Conservation (phyloP, 2,888 invertebrate genomes). For the Scrobipalpa atriplicella region DNA sequence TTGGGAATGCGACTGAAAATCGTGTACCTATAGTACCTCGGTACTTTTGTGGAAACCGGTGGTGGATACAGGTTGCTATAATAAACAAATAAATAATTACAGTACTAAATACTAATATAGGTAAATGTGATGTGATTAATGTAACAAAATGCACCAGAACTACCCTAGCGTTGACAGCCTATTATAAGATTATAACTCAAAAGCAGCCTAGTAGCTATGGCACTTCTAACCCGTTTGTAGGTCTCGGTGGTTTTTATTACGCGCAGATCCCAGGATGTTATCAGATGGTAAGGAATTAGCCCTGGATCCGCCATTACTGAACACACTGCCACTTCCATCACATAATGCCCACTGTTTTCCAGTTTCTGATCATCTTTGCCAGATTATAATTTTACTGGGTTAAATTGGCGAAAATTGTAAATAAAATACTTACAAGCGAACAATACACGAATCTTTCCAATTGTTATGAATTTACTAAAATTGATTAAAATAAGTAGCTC, state of each 20-base stretch:
- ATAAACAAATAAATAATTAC: too few relatives aligned
- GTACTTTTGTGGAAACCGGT: not conserved
- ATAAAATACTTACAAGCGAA: too few relatives aligned
- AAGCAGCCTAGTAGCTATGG: not conserved
- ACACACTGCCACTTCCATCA: slow-evolving; percentile 35
- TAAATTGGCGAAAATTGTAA: too few relatives aligned
- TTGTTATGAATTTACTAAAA: too few relatives aligned
- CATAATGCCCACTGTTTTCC: slow-evolving; percentile 25
- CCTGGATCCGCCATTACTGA: slow-evolving; percentile 51
- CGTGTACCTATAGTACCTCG: too few relatives aligned
- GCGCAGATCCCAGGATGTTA: slow-evolving; percentile 59
- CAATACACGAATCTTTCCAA: too few relatives aligned
- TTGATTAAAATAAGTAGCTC: too few relatives aligned
- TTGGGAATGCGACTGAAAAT: not conserved
- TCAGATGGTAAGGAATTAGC: slow-evolving; percentile 72
- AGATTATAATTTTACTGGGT: slow-evolving; percentile 9
- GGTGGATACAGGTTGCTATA: not conserved
- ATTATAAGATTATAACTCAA: not conserved
- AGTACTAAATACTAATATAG: too few relatives aligned
- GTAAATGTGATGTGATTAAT: too few relatives aligned
- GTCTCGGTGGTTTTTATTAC: slow-evolving; percentile 58
- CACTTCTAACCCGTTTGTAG: slow-evolving; percentile 47
- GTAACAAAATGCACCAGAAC: too few relatives aligned
- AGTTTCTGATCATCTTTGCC: not conserved
- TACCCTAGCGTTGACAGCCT: too few relatives aligned